Base-by-base conservation (phyloP, 2,113 vertebrate genomes). In the Coptodon rendalli region DNA sequence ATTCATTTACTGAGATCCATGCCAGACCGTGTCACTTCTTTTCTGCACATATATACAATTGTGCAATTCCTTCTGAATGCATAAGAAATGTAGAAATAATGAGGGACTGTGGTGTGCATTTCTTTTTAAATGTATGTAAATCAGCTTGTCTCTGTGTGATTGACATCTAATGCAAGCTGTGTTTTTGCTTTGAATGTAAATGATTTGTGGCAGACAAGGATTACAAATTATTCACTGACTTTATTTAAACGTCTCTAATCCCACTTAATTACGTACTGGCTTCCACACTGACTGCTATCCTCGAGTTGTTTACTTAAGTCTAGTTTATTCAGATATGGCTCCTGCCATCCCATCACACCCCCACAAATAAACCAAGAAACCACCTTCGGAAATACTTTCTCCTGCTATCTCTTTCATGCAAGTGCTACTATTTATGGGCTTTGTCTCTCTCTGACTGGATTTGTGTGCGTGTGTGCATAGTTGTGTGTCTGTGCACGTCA, bases 241-340 rank as follows among this genome's bases (percentile, higher is more conserved):
- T 89, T 92, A 45, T 54, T 90, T 89, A 85, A 89, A 92, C 84
- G 78, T 89, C 80, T 93, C 63, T 95, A 91, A 94, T 94, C 91
- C 87, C 59, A 59, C 73, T 87, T 89, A 92, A 92, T 89, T 90
- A 88, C 27, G 14, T 27, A 16, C 66, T 82, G 84, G 87, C 85
- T 87, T 57, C 80, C 87, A 79, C 34, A 38, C 48, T 66, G 50
- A 52, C 85, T 92, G 78, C 81, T 71, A n/a, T 87, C 71, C 61
- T 82, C 61, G 34, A 86, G 87, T 82, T 93, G 87, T 93, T 93
- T 94, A 85, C 86, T 85, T 81, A 43, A 73, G 84, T 89, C 36
- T 82, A 86, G 68, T 91, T 84, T 88, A 87, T 91, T 90, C 73
- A 89, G 83, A 91, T 93, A 87, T 82, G 89, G 86, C 84, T 83